Evolutionary conservation across 2,888 invertebrate species (phyloP), one percentile per base, ranked within the genome.

Genomic region (Formica aserva): DNA sequence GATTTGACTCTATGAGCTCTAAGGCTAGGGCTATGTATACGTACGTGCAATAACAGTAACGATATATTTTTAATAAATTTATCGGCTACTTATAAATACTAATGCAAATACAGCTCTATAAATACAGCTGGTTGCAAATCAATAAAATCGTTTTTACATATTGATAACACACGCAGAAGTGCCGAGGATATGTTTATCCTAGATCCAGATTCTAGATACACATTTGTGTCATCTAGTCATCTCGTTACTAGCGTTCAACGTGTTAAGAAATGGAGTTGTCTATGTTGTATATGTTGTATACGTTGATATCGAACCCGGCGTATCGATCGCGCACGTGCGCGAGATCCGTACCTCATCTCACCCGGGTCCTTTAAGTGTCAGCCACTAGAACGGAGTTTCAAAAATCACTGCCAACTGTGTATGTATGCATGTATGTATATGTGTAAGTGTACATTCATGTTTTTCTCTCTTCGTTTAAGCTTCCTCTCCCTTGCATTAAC

Each of bases 371-470:
- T 71, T 18, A 57, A 84, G 63, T n/a, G 6, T 75, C 45, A 77
- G 69, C 71, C 29, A 45, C 74, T 83, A 82, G 84, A 89, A 85
- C 82, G 77, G 63, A 88, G 77, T 83, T 83, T 82, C 62, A 69
- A 83, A 84, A 74, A n/a, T 85, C 88, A 89, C 87, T 89, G 86
- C 87, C 88, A 87, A 82, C 80, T 72, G 15, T 65, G 29, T 18
- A 5, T 67, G 18, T 66, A 8, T 18, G 15, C 22, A 11, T 45
- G 29, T 67, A 18, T 15, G 22, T 62, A n/a, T 45, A 6, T 22
- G 13, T 62, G 22, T 65, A 41, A 15, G 29, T 60, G 29, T 65
- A 65, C 8, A 26, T 38, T 1, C 52, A 65, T 26, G 22, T 38
- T 52, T 67, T 48, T n/a, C 6, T 38, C 15, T 45, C 13, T 57